Percentiles rank a stretch among this genome's conserved stretches.
phyloP scores from a whole-genome alignment of 92 coral and sea anemone genomes.

The Hydrozoanthus gracilis region DNA sequence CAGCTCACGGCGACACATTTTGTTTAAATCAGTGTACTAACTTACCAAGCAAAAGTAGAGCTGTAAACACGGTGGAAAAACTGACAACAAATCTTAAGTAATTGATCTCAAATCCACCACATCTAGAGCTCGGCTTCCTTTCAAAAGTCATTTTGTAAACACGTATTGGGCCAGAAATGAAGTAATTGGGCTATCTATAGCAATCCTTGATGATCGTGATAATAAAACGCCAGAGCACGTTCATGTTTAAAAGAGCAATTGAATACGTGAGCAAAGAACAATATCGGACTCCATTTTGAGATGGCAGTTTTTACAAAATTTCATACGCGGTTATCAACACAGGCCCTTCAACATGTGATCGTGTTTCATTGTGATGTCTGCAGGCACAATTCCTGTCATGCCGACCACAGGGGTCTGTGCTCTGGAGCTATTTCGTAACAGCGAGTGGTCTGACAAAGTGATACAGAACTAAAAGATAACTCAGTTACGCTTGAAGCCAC shows the following conservation, averaged over 20 bases:
- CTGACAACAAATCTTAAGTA: conserved; percentile 24
- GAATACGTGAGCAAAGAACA: not conserved
- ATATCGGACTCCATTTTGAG: not conserved
- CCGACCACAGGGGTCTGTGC: conserved; percentile 3
- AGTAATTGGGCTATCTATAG: conserved; percentile 7
- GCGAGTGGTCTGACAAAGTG: conserved; percentile 12
- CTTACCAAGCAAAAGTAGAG: conserved; percentile 22
- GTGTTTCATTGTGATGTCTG: conserved; percentile 34
- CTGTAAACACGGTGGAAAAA: not conserved
- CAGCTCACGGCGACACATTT: not conserved
- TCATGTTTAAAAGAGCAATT: not conserved
- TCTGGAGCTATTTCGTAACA: not conserved
- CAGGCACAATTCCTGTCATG: conserved; percentile 43
- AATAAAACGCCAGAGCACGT: not conserved
- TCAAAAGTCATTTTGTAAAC: conserved; percentile 8
- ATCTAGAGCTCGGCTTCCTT: not conserved
- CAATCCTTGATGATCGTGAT: not conserved
- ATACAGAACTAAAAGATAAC: not conserved
- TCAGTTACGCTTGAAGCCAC: not conserved
- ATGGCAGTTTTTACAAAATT: conserved; percentile 2
- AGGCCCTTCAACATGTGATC: conserved; percentile 22
- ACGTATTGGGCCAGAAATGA: not conserved
- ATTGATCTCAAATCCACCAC: not conserved
- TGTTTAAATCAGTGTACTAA: not conserved
- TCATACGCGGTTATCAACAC: conserved; percentile 23